Evolutionary conservation across 2,113 vertebrate species (phyloP).

Genomic region (Poecile atricapillus): DNA sequence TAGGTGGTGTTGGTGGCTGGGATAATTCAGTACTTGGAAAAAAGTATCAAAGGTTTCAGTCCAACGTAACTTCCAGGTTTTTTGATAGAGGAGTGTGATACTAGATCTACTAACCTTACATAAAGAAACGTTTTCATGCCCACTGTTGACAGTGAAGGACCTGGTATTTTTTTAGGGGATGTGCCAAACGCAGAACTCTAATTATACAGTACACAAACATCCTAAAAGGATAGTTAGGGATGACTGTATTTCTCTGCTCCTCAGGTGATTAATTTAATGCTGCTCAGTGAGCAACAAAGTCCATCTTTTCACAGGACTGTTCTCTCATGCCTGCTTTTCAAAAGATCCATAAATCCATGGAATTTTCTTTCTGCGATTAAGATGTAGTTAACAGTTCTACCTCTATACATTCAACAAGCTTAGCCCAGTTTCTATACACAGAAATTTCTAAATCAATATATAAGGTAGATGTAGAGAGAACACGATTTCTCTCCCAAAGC

Average conservation of each 20-base stretch:
- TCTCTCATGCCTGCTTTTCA: background rate
- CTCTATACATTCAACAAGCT: background rate
- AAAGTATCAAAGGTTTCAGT: background rate
- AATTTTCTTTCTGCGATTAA: background rate
- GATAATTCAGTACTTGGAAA: background rate
- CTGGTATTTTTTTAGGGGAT: background rate
- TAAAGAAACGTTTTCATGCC: background rate
- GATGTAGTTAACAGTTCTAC: background rate
- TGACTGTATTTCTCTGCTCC: background rate
- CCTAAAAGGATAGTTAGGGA: background rate
- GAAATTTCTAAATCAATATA: background rate
- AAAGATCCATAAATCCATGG: background rate
- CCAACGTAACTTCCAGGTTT: accelerated
- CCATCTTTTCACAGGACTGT: background rate
- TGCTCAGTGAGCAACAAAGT: background rate
- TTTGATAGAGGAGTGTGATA: background rate
- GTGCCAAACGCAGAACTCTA: background rate
- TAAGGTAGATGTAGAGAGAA: background rate
- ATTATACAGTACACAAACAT: background rate
- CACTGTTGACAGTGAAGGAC: background rate
- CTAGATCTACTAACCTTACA: background rate
- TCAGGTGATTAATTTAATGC: background rate
- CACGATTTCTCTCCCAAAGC: background rate
- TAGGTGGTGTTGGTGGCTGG: background rate
- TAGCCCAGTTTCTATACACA: background rate